Evolutionary conservation across 1,140 invertebrate genomes (phyloP).

Genomic region (Scaptomyza graminum): DNA sequence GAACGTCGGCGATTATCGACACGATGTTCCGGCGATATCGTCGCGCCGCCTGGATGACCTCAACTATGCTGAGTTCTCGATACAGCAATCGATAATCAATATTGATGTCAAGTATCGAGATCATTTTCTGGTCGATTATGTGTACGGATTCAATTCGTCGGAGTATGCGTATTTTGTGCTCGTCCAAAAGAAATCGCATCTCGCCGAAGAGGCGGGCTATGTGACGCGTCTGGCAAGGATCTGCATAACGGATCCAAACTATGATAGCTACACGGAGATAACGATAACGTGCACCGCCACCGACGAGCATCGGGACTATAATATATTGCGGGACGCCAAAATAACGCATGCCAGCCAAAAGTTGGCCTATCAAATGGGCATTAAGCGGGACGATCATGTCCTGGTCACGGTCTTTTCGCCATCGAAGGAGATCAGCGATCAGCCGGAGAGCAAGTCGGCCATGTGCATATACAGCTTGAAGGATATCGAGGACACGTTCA

Average conservation of each 20-base stretch:
- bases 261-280: slow-evolving; percentile 97
- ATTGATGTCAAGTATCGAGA: slow-evolving; percentile 97
- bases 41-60: slow-evolving; percentile 92
- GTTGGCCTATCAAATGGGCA: slow-evolving; percentile 91
- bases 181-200: slow-evolving; percentile 95
- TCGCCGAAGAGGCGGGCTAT: slow-evolving; percentile 95
- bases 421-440: slow-evolving; percentile 91
- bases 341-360: slow-evolving; percentile 91
- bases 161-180: slow-evolving; percentile 98
- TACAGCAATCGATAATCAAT: slow-evolving; percentile 93
- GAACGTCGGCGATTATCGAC: slow-evolving; percentile 95
- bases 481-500: slow-evolving; percentile 96
- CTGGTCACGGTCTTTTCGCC: slow-evolving; percentile 94
- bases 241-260: slow-evolving; percentile 96
- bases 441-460: slow-evolving; percentile 90
- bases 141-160: slow-evolving; percentile 97
- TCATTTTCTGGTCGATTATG: slow-evolving; percentile 96
- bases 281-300: slow-evolving; percentile 91
- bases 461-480: slow-evolving; percentile 93
- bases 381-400: slow-evolving; percentile 90
- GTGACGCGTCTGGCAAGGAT: slow-evolving; percentile 94
- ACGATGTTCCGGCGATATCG: slow-evolving; percentile 96
- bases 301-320: slow-evolving; percentile 87
- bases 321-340: slow-evolving; percentile 95
- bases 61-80: slow-evolving; percentile 92